A percentile compares a stretch with the other conserved stretches of the same genome.
Conservation (phyloP, 2,888 invertebrate species). For the Caenorhabditis zanzibari region DNA sequence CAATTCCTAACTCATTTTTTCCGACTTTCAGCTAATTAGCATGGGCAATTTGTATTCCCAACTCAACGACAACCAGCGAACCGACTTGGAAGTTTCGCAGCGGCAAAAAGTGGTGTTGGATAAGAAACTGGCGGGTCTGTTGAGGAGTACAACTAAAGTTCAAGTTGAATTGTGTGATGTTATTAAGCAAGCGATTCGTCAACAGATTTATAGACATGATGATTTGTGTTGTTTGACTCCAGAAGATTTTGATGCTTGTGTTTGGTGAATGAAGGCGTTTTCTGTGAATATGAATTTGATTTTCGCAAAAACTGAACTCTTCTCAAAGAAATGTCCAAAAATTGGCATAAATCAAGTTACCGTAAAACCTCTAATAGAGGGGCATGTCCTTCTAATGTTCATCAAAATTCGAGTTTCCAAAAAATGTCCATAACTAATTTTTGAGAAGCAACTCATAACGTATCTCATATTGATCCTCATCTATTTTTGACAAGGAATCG, state of each 20-base stretch:
- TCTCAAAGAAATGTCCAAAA: no score
- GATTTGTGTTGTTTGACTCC: constrained; percentile 38
- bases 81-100: constrained; percentile 30
- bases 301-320: no score
- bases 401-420: no score
- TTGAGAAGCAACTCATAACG: no score
- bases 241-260: constrained; percentile 34
- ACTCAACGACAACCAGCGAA: not conserved
- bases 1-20: not conserved
- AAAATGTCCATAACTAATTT: no score
- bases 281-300: no score
- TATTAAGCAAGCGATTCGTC: constrained; percentile 35
- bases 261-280: not conserved
- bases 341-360: no score
- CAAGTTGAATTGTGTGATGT: constrained; percentile 40
- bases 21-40: constrained; percentile 7
- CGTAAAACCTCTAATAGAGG: no score
- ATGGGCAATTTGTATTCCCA: constrained; percentile 28
- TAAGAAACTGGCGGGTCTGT: constrained; percentile 9
- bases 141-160: constrained; percentile 25
- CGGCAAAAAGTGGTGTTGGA: constrained; percentile 13
- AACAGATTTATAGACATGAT: constrained; percentile 19
- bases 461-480: no score
- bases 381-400: no score
- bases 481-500: no score